Evolutionary conservation across 2,888 invertebrate genomes (phyloP), one percentile per base, ranked within the genome.

Genomic region (Liopterus haemorrhoidalis): DNA sequence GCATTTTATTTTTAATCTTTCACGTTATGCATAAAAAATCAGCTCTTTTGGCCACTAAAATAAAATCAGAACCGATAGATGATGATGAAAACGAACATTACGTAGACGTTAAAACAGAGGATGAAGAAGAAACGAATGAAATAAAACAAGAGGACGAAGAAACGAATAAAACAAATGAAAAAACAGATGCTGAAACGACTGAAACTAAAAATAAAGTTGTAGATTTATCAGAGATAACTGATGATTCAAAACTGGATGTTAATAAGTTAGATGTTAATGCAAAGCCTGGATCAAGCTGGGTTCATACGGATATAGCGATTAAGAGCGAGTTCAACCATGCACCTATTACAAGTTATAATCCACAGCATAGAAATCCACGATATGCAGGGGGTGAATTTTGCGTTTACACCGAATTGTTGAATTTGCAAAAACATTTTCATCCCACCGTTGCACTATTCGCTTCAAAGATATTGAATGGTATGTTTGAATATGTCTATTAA

Each of bases 381-480:
- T 90, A 79, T 70, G 82, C 88, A 8, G 86, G 88, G 19, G 90
- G 88, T 0, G 77, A 82, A 30, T 74, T 74, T 41, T 74, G 82
- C 0, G 76, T 82, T 0, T 79, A 82, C 48, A 68, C 81, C 38
- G 97, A 99, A 65, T 70, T 99, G n/a, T 53, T 74, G 6, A 65
- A 76, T 0, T 70, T 97, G 1, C 66, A 73, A 1, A 62, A 71
- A 1, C 93, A 97, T 66, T 93, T 80, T 65, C 97, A 99, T 69
- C 97, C 97, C 0, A 86, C 91, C 0, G 90, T 95, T 1, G 76
- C 85, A 33, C 70, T 95, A 46, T 97, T 94, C 70, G 91, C 95
- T 0, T 74, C 79, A 32, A 85, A 80, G 53, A 70, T 97, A 4
- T 61, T 90, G 0, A 70, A 81, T 50, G 81, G 85, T 82, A 57